phyloP scores from a whole-genome alignment of 2,888 invertebrate genomes.

The Tigriopus californicus region DNA sequence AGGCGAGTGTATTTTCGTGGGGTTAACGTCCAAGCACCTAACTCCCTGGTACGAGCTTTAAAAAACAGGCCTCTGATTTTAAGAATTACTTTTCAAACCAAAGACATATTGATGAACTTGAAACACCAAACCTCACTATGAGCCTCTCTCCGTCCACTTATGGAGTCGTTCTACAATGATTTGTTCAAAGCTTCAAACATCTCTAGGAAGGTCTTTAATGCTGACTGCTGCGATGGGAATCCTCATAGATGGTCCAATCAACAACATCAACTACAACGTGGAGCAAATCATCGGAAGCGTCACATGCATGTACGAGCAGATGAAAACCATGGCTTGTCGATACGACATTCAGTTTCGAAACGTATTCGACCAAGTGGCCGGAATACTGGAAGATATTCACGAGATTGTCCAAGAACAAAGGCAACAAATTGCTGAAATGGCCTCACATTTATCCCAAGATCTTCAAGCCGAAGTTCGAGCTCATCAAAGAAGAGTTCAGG shows the following conservation, averaged over 20 bases:
- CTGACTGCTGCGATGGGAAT: not conserved
- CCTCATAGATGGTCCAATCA: not conserved
- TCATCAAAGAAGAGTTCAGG: not conserved
- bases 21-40: too few relatives aligned
- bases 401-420: not conserved
- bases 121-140: too few relatives aligned
- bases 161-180: too few relatives aligned
- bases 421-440: not conserved
- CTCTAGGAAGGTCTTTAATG: not conserved
- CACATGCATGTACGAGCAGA: not conserved
- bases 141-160: too few relatives aligned
- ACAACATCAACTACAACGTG: not conserved
- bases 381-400: not conserved
- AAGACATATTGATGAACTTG: too few relatives aligned
- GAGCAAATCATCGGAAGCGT: not conserved
- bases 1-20: too few relatives aligned
- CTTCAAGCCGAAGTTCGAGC: not conserved
- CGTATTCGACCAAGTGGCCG: not conserved
- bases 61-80: too few relatives aligned
- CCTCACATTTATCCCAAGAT: not conserved
- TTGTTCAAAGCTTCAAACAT: too few relatives aligned
- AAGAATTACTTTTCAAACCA: too few relatives aligned
- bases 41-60: too few relatives aligned
- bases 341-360: not conserved
- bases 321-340: not conserved